Conservation (phyloP, 2,113 vertebrate species). For the Microcebus ravelobensis region DNA sequence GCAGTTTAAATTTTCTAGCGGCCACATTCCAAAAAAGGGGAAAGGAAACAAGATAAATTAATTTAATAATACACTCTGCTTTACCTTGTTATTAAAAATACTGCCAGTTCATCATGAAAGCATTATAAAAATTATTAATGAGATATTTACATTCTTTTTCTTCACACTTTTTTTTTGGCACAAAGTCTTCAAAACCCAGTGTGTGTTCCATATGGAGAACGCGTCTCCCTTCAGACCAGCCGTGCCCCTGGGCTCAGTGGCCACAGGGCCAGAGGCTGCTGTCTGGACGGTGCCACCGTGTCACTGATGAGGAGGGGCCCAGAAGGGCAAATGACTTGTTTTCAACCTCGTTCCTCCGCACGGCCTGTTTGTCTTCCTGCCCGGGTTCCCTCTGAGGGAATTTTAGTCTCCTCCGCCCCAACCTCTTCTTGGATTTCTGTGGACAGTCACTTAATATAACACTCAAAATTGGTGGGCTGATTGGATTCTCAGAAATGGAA, state of each 20-base stretch:
- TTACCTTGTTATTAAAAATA: neutral
- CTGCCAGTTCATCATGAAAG: neutral
- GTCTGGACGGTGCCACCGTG: neutral
- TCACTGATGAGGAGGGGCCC: neutral
- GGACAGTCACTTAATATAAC: neutral
- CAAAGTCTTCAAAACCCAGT: neutral
- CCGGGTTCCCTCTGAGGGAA: neutral
- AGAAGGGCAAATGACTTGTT: neutral
- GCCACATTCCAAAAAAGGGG: neutral
- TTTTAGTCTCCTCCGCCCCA: neutral
- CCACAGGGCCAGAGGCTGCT: no score
- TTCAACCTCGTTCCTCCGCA: neutral
- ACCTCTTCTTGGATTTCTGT: conserved; percentile 12
- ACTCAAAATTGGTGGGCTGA: conserved; percentile 13
- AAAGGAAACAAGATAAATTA: neutral
- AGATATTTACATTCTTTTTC: neutral
- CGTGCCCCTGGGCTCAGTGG: no score
- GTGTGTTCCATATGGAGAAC: neutral
- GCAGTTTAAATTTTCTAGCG: neutral
- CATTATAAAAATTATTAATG: neutral
- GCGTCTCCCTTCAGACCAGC: neutral
- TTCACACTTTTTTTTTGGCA: neutral
- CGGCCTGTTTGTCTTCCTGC: neutral
- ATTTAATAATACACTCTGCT: neutral
- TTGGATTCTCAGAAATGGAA: neutral